phyloP scores from a whole-genome alignment of 2,888 invertebrate genomes.

The Agriopis aurantiaria region DNA sequence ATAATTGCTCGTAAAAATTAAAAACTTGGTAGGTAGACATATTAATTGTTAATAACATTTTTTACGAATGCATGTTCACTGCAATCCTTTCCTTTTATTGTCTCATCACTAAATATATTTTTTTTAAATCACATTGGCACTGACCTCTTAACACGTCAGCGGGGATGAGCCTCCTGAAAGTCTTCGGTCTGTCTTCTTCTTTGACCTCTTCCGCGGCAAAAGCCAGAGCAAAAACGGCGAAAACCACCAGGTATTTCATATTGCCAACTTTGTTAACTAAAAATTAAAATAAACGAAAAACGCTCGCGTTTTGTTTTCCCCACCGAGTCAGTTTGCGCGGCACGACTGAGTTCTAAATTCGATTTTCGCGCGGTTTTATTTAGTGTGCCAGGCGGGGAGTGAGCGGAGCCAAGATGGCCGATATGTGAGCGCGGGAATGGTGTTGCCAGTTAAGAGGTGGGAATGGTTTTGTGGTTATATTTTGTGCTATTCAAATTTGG shows the following conservation, averaged over 20 bases:
- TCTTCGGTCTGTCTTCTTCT: slow-evolving; percentile 88
- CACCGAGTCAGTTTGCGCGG: slow-evolving; percentile 59
- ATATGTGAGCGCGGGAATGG: slow-evolving; percentile 22
- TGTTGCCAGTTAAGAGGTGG: slow-evolving; percentile 9
- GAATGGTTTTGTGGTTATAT: background rate
- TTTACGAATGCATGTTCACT: slow-evolving; percentile 15
- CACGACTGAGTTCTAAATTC: slow-evolving; percentile 69
- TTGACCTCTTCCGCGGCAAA: slow-evolving; percentile 86
- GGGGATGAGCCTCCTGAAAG: slow-evolving; percentile 93
- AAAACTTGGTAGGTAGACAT: too few species aligned
- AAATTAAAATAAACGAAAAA: slow-evolving; percentile 58
- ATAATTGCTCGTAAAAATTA: too few species aligned
- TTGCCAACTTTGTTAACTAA: slow-evolving; percentile 63
- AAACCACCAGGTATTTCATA: slow-evolving; percentile 86
- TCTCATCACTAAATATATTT: slow-evolving; percentile 2
- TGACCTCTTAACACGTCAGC: slow-evolving; percentile 96
- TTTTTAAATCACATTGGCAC: slow-evolving; percentile 55
- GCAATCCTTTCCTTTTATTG: slow-evolving; percentile 7
- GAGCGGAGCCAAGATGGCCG: slow-evolving; percentile 64
- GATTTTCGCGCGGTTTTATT: slow-evolving; percentile 74
- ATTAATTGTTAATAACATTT: too few species aligned
- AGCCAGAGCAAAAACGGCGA: slow-evolving; percentile 83
- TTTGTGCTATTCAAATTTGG: too few species aligned
- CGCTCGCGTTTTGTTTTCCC: slow-evolving; percentile 55
- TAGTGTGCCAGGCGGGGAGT: slow-evolving; percentile 67